Base-by-base conservation (phyloP, 2,888 invertebrate genomes). In the Andrena bicolor region DNA sequence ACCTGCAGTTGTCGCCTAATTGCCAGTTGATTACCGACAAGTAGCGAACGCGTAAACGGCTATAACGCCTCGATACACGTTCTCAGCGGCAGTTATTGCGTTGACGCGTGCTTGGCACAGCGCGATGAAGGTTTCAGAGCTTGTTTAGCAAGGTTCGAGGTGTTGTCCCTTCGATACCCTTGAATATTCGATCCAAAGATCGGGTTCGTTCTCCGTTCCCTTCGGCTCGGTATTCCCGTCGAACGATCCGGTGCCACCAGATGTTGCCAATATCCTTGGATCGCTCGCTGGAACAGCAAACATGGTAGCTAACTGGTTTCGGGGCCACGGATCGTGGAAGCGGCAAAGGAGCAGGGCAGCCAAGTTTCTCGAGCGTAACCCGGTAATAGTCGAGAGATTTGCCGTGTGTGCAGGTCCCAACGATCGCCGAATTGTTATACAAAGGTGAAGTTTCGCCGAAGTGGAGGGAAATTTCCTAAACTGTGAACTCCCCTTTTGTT, bases 231-330 rank as follows among this genome's bases (percentile, higher is more conserved):
- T 69, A 58, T 76, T 75, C 49, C 78, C 68, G 49, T 76, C 77
- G 75, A 73, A 75, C 86, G 82, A 84, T 83, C 80, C 80, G 72
- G 61, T 76, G 79, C 82, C 79, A 23, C 75, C 88, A 85, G 86
- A 88, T 87, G 89, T 88, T 89, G 89, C 87, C 87, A 88, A 88
- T 88, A 88, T 81, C 87, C 85, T 87, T 80, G 87, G 87, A 86
- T 85, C 89, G 88, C 70, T 87, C 75, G 82, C 78, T 80, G 87
- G 89, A 89, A 89, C 83, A 82, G 89, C 89, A 88, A 88, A 88
- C 87, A 88, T 30, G 76, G 82, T 76, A 74, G 80, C 74, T 87
- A 86, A 85, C 87, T 80, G 87, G 84, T 88, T 88, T 61, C 76
- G 79, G 68, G 78, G 74, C 53, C 61, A 64, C 63, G 76, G 74